A percentile compares a stretch with the other conserved stretches of the same genome.
phyloP scores from a whole-genome alignment of 2,888 invertebrate species.

The Autographa gamma region DNA sequence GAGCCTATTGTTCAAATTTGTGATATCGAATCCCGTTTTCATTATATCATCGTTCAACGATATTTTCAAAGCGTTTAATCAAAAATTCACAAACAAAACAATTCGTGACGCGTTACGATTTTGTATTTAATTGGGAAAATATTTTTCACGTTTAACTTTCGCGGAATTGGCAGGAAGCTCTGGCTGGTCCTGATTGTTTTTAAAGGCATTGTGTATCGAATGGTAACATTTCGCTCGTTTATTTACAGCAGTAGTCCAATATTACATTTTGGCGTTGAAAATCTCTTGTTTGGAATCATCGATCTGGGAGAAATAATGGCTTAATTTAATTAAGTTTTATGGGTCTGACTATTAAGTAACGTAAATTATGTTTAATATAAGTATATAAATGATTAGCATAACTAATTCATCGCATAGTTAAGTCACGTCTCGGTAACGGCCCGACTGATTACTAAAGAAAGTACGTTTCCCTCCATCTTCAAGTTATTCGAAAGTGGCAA shows the following conservation, averaged over 20 bases:
- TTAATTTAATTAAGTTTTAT: not conserved
- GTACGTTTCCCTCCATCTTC: constrained; percentile 40
- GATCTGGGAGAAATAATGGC: not conserved
- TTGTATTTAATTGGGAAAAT: constrained; percentile 12
- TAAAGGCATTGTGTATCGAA: not conserved
- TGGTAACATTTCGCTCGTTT: not conserved
- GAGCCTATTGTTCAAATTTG: not conserved
- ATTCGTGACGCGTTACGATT: constrained; percentile 1
- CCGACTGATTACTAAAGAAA: constrained; percentile 37
- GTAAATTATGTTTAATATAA: constrained; percentile 14
- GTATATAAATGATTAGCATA: constrained; percentile 32
- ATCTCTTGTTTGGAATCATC: not conserved
- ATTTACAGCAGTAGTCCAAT: not conserved
- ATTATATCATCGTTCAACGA: not conserved
- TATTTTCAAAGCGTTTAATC: not conserved
- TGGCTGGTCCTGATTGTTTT: not conserved
- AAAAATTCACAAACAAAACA: not conserved
- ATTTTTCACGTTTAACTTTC: constrained; percentile 1
- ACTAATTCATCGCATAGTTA: constrained; percentile 26
- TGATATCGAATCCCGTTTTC: constrained; percentile 1
- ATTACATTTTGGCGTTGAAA: not conserved
- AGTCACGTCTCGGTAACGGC: constrained; percentile 34
- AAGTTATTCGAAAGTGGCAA: constrained; percentile 48
- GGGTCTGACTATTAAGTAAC: not conserved
- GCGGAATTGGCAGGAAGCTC: not conserved